Percentiles rank a stretch among this genome's conserved stretches.
These are phyloP conservation scores for Anastrepha obliqua DNA, from an alignment of 1,140 invertebrate species.

Conservation along the genomic window DNA sequence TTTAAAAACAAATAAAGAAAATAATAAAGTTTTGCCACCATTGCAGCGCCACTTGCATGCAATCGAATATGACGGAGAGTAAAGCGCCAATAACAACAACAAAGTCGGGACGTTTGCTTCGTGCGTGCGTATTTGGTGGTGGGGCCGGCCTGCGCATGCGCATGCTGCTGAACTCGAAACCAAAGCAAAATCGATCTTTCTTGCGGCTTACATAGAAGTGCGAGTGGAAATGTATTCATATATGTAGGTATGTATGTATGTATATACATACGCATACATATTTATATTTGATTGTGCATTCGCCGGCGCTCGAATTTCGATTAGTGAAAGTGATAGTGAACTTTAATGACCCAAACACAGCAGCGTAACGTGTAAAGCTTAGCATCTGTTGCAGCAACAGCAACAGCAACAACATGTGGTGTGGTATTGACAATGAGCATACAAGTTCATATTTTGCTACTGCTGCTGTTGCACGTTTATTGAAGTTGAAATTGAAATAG, in stretches of 20 bases:
- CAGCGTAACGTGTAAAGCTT: neutral
- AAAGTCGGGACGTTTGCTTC: no score
- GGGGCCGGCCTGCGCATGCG: neutral
- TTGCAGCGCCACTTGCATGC: neutral
- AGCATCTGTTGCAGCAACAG: neutral
- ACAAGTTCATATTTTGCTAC: slow-evolving; percentile 5
- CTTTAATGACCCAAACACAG: slow-evolving; percentile 64
- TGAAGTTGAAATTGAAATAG: slow-evolving; percentile 9
- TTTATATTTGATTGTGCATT: neutral
- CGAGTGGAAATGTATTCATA: no score
- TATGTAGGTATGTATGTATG: neutral
- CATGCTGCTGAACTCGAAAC: slow-evolving; percentile 31
- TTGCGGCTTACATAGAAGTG: neutral
- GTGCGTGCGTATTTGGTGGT: neutral
- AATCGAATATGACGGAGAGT: neutral
- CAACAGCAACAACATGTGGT: neutral
- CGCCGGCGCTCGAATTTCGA: slow-evolving; percentile 26
- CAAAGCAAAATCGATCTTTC: neutral
- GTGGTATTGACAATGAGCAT: neutral
- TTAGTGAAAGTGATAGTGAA: slow-evolving; percentile 65
- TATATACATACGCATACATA: neutral
- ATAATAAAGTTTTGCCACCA: neutral
- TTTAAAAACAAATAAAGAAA: neutral
- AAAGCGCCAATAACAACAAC: neutral
- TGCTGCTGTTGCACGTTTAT: neutral